Conservation (phyloP, 2,888 invertebrate species). For the Cheilosia scutellata region DNA sequence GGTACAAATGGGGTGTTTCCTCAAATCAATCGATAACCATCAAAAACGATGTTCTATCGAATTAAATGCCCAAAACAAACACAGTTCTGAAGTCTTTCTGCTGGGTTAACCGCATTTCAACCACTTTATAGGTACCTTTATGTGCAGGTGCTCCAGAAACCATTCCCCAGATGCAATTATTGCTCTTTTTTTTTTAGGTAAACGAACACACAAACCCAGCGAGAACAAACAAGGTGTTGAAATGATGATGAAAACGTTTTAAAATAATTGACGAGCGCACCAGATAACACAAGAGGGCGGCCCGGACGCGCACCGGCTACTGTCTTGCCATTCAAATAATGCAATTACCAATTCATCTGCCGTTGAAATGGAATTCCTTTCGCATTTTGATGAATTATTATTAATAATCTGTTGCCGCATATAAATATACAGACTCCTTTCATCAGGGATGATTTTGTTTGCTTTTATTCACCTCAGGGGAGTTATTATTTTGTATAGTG, state of each 20-base stretch:
- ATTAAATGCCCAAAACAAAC: conserved; percentile 59
- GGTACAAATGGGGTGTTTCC: conserved; percentile 56
- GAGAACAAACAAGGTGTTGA: conserved; percentile 72
- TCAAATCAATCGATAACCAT: conserved; percentile 72
- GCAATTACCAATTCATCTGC: conserved; percentile 68
- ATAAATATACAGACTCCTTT: conserved; percentile 17
- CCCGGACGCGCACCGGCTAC: conserved; percentile 47
- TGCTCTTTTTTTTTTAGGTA: conserved; percentile 26
- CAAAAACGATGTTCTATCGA: conserved; percentile 58
- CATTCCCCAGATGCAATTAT: conserved; percentile 56
- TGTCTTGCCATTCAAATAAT: conserved; percentile 58
- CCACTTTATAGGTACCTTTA: conserved; percentile 9
- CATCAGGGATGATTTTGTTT: conserved; percentile 66
- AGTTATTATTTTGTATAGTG: conserved; percentile 3
- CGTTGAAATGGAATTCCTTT: conserved; percentile 32
- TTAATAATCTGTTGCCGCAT: conserved; percentile 15
- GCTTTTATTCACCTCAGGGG: conserved; percentile 1
- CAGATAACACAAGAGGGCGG: conserved; percentile 48
- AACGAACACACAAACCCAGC: conserved; percentile 33
- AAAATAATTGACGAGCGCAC: conserved; percentile 69
- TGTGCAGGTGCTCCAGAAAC: conserved; percentile 66
- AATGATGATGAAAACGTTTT: conserved; percentile 73
- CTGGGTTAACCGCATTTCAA: not conserved
- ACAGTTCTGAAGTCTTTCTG: conserved; percentile 26
- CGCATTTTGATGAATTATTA: not conserved